Evolutionary conservation across 1,140 invertebrate genomes (phyloP), one percentile per base, ranked within the genome.

Genomic region (Drosophila elegans): DNA sequence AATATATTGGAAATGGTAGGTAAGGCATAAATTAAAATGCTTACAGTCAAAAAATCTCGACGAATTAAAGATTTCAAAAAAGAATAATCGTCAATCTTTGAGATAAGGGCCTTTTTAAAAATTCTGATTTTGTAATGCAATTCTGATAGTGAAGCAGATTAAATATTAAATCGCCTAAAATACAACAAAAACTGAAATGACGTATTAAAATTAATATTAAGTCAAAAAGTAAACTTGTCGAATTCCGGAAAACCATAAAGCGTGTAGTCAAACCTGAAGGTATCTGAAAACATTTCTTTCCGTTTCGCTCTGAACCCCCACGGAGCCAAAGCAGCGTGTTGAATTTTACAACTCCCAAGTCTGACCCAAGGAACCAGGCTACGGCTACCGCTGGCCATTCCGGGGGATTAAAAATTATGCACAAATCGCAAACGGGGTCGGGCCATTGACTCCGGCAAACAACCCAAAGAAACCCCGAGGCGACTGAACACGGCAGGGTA

Each of bases 381-480:
- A 64, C 29, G 6, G 29, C 29, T 32, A 32, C 52, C 42, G 27
- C 46, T 59, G 59, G 52, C 48, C 61, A 75, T 61, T 76, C 42
- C 16, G 4, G 9, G 36, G 49, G 48, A 61, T 76, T 69, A 62
- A 69, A 46, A 77, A 68, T 77, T 77, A 77, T 77, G 74, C 56
- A 54, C 29, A 59, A 76, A 76, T 76, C 61, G 72, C 61, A 56
- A 71, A 69, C 66, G 45, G 64, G 73, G 73, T 67, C 72, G 73
- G 73, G 51, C 72, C 61, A 66, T 64, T 75, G 52, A 44, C 45
- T 66, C 38, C 21, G 60, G 11, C 39, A 63, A 51, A 25, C 52
- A 74, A 4, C 27, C 34, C 13, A 12, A 36, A 12, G 52, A 11
- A 55, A 27, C 53, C 53, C 34, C 38, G 38, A 12, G 44, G 55